Base-by-base conservation (phyloP, 1,140 invertebrate genomes). In the Caenorhabditis remanei region DNA sequence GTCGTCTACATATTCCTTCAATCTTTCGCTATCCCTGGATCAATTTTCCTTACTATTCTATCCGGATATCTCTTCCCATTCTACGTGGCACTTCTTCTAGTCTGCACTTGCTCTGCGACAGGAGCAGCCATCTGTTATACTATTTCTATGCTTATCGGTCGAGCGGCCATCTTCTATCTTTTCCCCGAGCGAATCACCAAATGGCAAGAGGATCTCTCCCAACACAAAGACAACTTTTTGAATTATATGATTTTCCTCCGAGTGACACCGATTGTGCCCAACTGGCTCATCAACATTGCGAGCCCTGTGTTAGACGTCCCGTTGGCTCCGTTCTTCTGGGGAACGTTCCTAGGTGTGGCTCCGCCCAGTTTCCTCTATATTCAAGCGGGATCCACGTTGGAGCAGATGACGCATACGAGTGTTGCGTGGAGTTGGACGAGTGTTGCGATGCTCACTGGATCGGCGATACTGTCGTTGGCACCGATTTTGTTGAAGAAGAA, bases 251-350 rank as follows among this genome's bases (percentile, higher is more conserved):
- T 99, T 91, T 99, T 99, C 93, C 94, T 99, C 61, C 95, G 98
- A 89, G 96, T 99, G 87, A 99, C 98, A 19, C 98, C 98, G 82
- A 96, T 99, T 90, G 93, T 99, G 85, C 98, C 98, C 7, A 99
- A 99, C 93, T 99, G 98, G 98, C 99, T 99, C 93, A 99, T 99
- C 90, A 99, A 99, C 94, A 95, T 99, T 89, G 95, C 96, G 5
- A 96, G 98, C 88, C 98, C 98, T 46, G 96, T 99, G 19, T 96
- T 99, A 87, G 97, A 97, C 91, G 97, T 99, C 40, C 97, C 97
- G 24, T 93, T 99, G 61, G 89, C 95, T 83, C 96, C 97, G 61
- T 99, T 99, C 94, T 96, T 96, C 87, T 90, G 98, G 63, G 98
- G 98, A 85, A 99, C 98, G 88, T 95, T 96, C 90, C 86, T 95